These are phyloP conservation scores for Drosophila teissieri DNA, from an alignment of 1,140 invertebrate genomes.

Conservation along the genomic window DNA sequence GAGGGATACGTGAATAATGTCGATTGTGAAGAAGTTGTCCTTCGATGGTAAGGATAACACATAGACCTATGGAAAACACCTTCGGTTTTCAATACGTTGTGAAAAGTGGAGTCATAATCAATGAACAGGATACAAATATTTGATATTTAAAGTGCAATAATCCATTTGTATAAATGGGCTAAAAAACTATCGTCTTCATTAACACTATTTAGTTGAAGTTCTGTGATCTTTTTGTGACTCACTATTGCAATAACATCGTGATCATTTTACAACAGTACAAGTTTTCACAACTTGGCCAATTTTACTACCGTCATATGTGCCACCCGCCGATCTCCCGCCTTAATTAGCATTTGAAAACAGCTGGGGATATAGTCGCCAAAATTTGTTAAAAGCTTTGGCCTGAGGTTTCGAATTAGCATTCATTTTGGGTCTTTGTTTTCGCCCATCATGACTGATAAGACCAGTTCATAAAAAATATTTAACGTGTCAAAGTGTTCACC, in stretches of 20 bases:
- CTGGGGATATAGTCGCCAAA: not conserved
- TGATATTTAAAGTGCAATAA: not conserved
- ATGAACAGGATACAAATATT: not conserved
- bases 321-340: constrained; percentile 21
- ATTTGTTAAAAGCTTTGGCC: constrained; percentile 25
- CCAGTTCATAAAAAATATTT: constrained; percentile 18
- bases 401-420: constrained; percentile 47
- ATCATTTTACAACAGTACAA: constrained; percentile 3
- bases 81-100: not conserved
- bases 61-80: constrained; percentile 14
- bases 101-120: not conserved
- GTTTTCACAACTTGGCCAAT: constrained; percentile 12
- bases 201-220: not conserved
- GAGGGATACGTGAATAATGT: constrained; percentile 41
- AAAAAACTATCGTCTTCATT: too few species aligned
- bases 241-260: not conserved
- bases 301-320: constrained; percentile 24
- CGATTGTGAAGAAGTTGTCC: constrained; percentile 64
- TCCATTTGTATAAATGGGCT: not conserved
- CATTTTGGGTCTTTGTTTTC: constrained; percentile 28
- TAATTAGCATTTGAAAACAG: constrained; percentile 25
- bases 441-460: constrained; percentile 28
- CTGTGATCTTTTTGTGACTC: not conserved
- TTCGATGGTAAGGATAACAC: constrained; percentile 66
- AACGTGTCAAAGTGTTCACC: constrained; percentile 15